These are phyloP conservation scores for Urosaurus nigricauda DNA, from an alignment of 2,797 vertebrate species.

Conservation along the genomic window DNA sequence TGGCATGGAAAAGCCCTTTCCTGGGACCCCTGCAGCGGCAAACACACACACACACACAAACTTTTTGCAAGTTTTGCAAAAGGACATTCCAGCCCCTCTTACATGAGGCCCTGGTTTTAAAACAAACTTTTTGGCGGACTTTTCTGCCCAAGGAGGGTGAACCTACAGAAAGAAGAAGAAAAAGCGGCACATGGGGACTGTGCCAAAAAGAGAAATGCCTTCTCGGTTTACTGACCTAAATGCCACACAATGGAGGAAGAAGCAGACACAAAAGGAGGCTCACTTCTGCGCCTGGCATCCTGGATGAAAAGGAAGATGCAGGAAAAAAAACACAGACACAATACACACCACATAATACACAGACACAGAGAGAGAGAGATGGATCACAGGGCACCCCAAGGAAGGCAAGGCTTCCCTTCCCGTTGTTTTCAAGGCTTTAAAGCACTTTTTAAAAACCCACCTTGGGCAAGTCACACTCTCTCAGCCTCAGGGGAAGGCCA, in stretches of 20 bases:
- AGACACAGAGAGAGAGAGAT: too few relatives aligned
- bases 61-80: constrained; percentile 36
- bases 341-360: too few relatives aligned
- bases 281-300: constrained; percentile 43
- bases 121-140: constrained; percentile 14
- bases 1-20: constrained; percentile 31
- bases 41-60: constrained; percentile 31
- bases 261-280: constrained; percentile 32
- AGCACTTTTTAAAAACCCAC: too few relatives aligned
- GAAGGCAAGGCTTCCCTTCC: neutral
- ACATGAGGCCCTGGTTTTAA: constrained; percentile 13
- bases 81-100: constrained; percentile 68
- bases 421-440: neutral
- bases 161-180: neutral
- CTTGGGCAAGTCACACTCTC: too few relatives aligned
- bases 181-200: neutral
- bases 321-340: neutral
- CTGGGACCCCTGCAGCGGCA: constrained; percentile 26
- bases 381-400: neutral
- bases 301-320: neutral
- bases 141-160: constrained; percentile 40
- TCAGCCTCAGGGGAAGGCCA: too few relatives aligned
- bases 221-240: constrained; percentile 42
- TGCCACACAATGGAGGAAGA: neutral
- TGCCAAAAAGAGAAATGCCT: neutral